phyloP scores from a whole-genome alignment of 1,140 invertebrate genomes.

The Neelides sp. region DNA sequence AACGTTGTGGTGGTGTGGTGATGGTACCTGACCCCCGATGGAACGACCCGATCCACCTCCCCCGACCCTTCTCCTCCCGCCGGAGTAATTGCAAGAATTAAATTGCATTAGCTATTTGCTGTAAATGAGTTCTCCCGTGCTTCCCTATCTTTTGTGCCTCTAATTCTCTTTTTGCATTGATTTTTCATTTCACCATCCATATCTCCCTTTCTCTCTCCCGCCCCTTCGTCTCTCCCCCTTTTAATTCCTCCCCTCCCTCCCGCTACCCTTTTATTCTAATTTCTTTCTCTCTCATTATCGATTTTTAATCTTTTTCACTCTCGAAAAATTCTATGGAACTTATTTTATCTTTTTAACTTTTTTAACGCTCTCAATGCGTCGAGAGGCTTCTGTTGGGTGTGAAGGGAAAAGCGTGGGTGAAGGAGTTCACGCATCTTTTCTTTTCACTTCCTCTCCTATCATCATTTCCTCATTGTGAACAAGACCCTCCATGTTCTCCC shows the following conservation, averaged over 20 bases:
- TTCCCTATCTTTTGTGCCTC: constrained; percentile 18
- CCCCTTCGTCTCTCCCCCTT: not conserved
- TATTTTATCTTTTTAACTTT: not conserved
- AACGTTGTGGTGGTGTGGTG: not conserved
- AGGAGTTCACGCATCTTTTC: constrained; percentile 4
- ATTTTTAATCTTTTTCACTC: not conserved
- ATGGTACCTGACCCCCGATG: constrained; percentile 12
- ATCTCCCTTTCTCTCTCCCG: not conserved
- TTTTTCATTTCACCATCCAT: constrained; percentile 25
- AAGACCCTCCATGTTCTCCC: too few species aligned
- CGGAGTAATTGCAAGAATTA: constrained; percentile 24
- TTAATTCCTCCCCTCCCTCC: not conserved
- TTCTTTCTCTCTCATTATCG: not conserved
- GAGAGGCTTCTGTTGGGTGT: not conserved
- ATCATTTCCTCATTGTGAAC: too few species aligned
- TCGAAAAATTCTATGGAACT: not conserved
- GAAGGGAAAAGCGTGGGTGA: not conserved
- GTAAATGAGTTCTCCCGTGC: constrained; percentile 20
- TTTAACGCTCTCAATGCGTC: not conserved
- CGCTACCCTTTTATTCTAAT: not conserved
- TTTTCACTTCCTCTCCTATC: too few species aligned
- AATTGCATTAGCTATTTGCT: constrained; percentile 26
- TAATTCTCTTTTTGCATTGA: constrained; percentile 26
- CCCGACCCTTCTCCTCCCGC: constrained; percentile 6
- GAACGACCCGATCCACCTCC: constrained; percentile 1